phyloP scores from a whole-genome alignment of 2,113 vertebrate genomes.

The Propithecus coquereli region DNA sequence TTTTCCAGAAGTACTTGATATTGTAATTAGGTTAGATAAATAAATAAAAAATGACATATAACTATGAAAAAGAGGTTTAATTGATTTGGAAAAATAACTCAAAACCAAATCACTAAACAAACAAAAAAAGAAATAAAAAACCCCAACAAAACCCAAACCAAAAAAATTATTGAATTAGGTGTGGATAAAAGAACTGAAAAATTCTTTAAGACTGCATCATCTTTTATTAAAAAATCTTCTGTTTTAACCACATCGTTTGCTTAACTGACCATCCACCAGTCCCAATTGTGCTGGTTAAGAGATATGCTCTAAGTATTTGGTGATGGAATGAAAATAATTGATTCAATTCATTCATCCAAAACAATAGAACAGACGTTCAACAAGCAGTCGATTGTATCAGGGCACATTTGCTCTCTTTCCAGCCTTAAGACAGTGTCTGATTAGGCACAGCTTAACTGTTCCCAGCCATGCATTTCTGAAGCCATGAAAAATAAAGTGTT shows the following conservation, averaged over 20 bases:
- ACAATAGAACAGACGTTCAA: constrained; percentile 10
- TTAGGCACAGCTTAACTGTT: constrained; percentile 1
- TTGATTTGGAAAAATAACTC: not conserved
- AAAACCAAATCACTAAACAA: not conserved
- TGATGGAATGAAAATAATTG: constrained; percentile 43
- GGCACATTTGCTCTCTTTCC: constrained; percentile 1
- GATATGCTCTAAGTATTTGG: not conserved
- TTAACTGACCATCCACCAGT: not conserved
- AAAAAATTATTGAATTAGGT: not conserved
- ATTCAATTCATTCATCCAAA: constrained; percentile 34
- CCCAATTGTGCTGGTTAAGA: not conserved
- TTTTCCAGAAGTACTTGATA: not conserved
- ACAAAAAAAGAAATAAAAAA: not conserved
- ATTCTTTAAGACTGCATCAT: not conserved
- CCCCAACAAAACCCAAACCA: not conserved
- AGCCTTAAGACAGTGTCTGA: constrained; percentile 10
- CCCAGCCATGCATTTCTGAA: not conserved
- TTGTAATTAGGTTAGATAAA: not conserved
- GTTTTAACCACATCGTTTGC: not conserved
- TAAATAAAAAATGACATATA: constrained; percentile 3
- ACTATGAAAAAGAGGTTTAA: not conserved
- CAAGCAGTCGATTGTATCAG: not conserved
- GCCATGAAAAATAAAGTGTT: not conserved
- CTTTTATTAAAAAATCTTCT: not conserved
- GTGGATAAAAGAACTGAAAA: not conserved